Evolutionary conservation across 2,888 invertebrate genomes (phyloP).

Genomic region (Hyles lineata): DNA sequence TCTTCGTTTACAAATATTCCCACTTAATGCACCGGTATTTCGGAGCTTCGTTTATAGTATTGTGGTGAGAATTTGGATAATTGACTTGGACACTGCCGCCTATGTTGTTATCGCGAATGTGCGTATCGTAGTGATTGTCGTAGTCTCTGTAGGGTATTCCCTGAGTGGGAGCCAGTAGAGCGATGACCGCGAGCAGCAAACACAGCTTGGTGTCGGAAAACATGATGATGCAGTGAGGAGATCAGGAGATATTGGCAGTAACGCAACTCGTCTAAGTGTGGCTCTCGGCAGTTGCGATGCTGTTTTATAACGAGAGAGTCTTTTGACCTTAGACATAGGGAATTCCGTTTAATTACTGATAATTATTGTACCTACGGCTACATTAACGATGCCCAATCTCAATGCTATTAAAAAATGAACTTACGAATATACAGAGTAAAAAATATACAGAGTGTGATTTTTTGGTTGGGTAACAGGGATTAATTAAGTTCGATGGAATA

Average conservation of each 20-base stretch:
- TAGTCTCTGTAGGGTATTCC: not conserved
- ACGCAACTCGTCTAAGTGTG: not conserved
- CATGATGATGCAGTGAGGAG: not conserved
- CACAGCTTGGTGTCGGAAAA: not conserved
- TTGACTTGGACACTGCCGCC: not conserved
- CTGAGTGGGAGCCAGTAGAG: not conserved
- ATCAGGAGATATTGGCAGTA: not conserved
- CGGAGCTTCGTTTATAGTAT: not conserved
- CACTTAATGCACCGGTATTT: not conserved
- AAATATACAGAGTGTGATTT: too few species aligned
- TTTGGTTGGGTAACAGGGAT: too few species aligned
- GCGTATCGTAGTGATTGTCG: not conserved
- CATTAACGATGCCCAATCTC: too few species aligned
- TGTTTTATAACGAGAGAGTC: not conserved
- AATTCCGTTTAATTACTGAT: not conserved
- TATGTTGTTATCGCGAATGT: not conserved
- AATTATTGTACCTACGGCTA: too few species aligned
- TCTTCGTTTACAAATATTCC: too few species aligned
- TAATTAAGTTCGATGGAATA: too few species aligned
- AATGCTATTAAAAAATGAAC: too few species aligned
- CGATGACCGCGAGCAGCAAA: not conserved
- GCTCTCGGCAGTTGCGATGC: not conserved
- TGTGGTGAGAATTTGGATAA: not conserved
- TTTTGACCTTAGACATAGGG: constrained; percentile 1
- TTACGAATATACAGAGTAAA: too few species aligned